These are phyloP conservation scores for Latrodectus elegans DNA, from an alignment of 2,888 invertebrate genomes.

Conservation along the genomic window DNA sequence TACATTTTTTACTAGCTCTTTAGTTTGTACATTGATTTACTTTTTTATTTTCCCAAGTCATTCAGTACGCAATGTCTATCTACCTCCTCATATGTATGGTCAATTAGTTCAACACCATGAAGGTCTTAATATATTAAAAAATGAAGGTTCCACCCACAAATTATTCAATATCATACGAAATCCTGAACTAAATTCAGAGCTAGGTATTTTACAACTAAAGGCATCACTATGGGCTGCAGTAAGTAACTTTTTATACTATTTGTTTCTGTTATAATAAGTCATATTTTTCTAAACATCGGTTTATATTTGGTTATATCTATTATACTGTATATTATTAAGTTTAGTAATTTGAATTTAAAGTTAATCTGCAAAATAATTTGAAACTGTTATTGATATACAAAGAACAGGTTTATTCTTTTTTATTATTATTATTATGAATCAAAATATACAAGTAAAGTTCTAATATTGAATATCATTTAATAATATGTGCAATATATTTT, in stretches of 20 bases:
- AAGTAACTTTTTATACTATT: conserved; percentile 63
- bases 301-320: too few relatives aligned
- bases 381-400: not conserved
- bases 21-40: too few relatives aligned
- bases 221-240: conserved; percentile 88
- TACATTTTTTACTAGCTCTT: too few relatives aligned
- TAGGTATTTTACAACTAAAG: conserved; percentile 83
- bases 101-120: conserved; percentile 84
- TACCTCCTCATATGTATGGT: conserved; percentile 88
- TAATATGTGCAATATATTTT: conserved; percentile 12
- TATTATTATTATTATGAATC: too few relatives aligned
- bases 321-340: too few relatives aligned
- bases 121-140: conserved; percentile 75
- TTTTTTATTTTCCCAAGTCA: conserved; percentile 69
- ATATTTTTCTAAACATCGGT: not conserved
- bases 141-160: conserved; percentile 72
- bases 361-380: not conserved
- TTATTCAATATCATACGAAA: conserved; percentile 61
- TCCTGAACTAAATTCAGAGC: conserved; percentile 71
- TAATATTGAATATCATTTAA: not conserved
- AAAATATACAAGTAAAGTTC: too few relatives aligned
- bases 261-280: not conserved
- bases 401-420: too few relatives aligned
- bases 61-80: conserved; percentile 75
- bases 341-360: too few relatives aligned